Evolutionary conservation across 2,797 vertebrate genomes (phyloP), one percentile per base, ranked within the genome.

Genomic region (Ctenochaetus hawaiiensis): DNA sequence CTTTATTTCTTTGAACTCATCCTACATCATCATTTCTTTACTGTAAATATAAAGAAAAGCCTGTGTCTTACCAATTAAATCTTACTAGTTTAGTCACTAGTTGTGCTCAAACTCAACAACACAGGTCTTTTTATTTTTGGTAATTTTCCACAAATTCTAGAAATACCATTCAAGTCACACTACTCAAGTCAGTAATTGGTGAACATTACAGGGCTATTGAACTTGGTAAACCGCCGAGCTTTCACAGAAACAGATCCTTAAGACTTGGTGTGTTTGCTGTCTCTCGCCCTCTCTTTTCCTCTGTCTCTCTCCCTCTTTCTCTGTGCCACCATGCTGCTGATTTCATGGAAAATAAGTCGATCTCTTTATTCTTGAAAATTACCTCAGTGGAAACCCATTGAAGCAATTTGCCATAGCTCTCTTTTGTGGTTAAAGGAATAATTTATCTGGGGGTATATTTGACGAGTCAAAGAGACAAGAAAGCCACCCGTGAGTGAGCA

Each of bases 321-420:
- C 57, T 78, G 37, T 89, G 82, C 89, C 83, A 91, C 82, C 75
- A 75, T 69, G 83, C 82, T 64, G 70, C 88, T 87, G 89, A 90
- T 91, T 94, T 92, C 84, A 93, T 92, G 93, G 91, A 92, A 94
- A 94, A 91, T 61, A 91, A 85, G 83, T 87, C 82, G 71, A 87
- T 89, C 86, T 93, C 89, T 92, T 89, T 92, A 89, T 93, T 93
- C 87, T 78, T 86, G 79, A 91, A 82, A 80, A 92, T 95, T 92
- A 93, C 92, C 89, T 95, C 94, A 94, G 87, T 94, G 93, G 94
- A 96, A 95, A 95, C 81, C 92, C 82, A 88, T 90, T 92, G 86
- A 93, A 92, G 85, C 88, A 85, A 90, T 93, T 93, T 92, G 91
- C 92, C 85, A 74, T 74, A 81, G 86, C 90, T 84, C 85, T 90